Evolutionary conservation across 2,113 vertebrate species (phyloP), one percentile per base, ranked within the genome.

Genomic region (Prochilodus magdalenae): DNA sequence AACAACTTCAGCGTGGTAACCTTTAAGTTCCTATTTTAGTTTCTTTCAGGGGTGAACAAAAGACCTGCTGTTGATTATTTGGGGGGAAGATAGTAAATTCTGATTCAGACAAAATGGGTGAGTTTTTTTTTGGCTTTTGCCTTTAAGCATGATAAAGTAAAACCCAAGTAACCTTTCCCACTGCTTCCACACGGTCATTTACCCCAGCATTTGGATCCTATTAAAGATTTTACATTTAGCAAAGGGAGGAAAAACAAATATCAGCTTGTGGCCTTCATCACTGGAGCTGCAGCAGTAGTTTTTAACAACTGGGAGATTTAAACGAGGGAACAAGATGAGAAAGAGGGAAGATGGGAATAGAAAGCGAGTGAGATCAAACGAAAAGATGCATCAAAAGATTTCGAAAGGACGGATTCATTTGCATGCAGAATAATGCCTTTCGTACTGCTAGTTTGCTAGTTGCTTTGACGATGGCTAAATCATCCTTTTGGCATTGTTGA

Each of bases 381-480:
- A 18, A 49, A n/a, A 82, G 29, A 74, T 74, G 74, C 70, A 84
- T 79, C 66, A 75, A 86, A 86, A 40, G 36, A 78, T 80, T 33
- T 60, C 55, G 79, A 73, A 60, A 79, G 33, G 75, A 74, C 14
- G 33, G 36, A 29, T 53, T 84, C 6, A 80, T 86, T 86, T 88
- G 79, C 75, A 81, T 81, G 40, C 59, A 18, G 62, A 18, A 81
- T 87, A 66, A 78, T 66, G 8, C 66, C 73, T 79, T 84, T 83
- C 84, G 73, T 67, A 40, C 72, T 73, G 49, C 83, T 62, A 49
- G 22, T 80, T 75, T 81, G 55, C 57, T 26, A 60, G 49, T 84
- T 83, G 11, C 75, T 86, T 84, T 84, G 67, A 83, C 83, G 77
- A 77, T 82, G 77, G 33, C 75, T 85, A 76, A 84, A 84, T 83